Conservation (phyloP, 2,888 invertebrate species). For the Acheta domesticus region DNA sequence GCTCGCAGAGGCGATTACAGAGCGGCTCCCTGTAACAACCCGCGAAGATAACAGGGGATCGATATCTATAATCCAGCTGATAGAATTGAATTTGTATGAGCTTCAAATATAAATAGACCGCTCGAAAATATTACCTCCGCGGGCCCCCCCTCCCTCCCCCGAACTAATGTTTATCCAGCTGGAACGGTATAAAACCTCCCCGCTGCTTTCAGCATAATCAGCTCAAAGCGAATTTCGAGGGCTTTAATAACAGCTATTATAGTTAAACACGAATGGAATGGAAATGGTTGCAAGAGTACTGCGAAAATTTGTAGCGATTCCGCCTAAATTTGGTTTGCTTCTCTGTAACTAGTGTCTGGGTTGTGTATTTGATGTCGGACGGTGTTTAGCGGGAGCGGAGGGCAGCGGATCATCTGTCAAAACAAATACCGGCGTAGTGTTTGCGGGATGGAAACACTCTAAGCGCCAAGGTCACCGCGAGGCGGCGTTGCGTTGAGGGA, state of each 20-base stretch:
- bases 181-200: slow-evolving; percentile 1
- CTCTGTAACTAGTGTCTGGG: slow-evolving; percentile 7
- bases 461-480: neutral
- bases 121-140: neutral
- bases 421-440: neutral
- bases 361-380: neutral
- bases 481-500: neutral
- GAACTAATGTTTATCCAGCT: neutral
- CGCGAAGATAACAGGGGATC: neutral
- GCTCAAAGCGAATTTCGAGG: neutral
- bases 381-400: neutral
- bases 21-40: too few species aligned
- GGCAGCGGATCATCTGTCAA: neutral
- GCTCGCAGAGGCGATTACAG: too few species aligned
- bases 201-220: neutral
- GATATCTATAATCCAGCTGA: neutral
- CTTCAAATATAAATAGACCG: neutral
- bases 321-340: neutral
- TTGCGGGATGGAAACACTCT: neutral
- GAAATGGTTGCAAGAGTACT: neutral
- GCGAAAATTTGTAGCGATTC: slow-evolving; percentile 9
- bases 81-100: neutral
- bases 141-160: neutral
- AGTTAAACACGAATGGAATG: slow-evolving; percentile 1
- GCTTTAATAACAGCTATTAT: slow-evolving; percentile 10